A percentile compares a stretch with the other conserved stretches of the same genome.
These are phyloP conservation scores for Ochlodes sylvanus DNA, from an alignment of 2,888 invertebrate species.

Conservation along the genomic window DNA sequence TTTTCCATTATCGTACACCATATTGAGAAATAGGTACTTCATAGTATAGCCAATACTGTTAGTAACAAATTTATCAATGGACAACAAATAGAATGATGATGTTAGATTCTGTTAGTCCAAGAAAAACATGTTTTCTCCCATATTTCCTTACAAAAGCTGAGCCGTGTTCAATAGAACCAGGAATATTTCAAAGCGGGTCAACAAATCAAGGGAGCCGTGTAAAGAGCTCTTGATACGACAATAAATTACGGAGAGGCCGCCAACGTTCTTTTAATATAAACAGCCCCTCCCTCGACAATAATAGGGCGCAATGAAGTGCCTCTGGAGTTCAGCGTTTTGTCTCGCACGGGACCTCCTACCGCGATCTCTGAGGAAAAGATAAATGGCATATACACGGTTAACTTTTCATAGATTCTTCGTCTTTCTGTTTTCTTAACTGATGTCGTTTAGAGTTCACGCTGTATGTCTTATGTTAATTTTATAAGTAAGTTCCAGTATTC, in stretches of 20 bases:
- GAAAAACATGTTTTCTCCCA: constrained; percentile 20
- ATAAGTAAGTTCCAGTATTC: no score
- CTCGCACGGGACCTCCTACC: constrained; percentile 19
- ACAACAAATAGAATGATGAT: background rate
- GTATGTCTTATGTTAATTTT: background rate
- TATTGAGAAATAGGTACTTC: no score
- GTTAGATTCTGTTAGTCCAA: background rate
- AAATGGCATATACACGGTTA: background rate
- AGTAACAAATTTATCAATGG: background rate
- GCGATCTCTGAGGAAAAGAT: background rate
- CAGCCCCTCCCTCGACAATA: constrained; percentile 44
- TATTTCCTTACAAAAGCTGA: constrained; percentile 6
- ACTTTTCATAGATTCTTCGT: background rate
- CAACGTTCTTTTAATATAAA: constrained; percentile 47
- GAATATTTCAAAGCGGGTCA: constrained; percentile 44
- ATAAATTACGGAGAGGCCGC: constrained; percentile 46
- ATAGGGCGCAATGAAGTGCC: constrained; percentile 42
- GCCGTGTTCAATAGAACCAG: constrained; percentile 30
- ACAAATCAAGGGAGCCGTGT: constrained; percentile 43
- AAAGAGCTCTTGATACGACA: constrained; percentile 44
- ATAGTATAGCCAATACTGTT: no score
- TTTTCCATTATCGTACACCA: no score
- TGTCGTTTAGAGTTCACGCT: no score
- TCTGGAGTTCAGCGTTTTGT: constrained; percentile 20
- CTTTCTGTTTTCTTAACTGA: background rate